phyloP scores from a whole-genome alignment of 2,797 vertebrate species.

The Philypnodon macrostomus region DNA sequence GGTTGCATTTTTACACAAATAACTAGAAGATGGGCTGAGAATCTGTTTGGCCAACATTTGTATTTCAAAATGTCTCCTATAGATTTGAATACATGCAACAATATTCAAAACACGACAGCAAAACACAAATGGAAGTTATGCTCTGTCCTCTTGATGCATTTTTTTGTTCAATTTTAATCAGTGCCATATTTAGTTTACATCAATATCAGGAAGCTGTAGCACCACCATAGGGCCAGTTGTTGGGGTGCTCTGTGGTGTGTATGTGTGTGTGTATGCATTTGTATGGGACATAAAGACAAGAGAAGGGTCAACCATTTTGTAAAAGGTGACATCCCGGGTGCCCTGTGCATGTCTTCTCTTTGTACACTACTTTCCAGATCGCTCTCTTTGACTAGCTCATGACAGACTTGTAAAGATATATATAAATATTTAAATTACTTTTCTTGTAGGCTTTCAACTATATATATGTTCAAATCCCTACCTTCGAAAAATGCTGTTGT shows the following conservation, averaged over 20 bases:
- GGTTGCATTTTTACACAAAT: no score
- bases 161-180: slow-evolving; percentile 35
- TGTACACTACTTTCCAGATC: slow-evolving; percentile 73
- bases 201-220: slow-evolving; percentile 16
- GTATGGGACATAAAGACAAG: slow-evolving; percentile 21
- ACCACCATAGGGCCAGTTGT: slow-evolving; percentile 26
- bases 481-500: slow-evolving; percentile 78
- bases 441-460: slow-evolving; percentile 82
- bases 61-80: no score
- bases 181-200: slow-evolving; percentile 54
- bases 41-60: slow-evolving; percentile 59
- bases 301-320: slow-evolving; percentile 75
- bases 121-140: slow-evolving; percentile 8
- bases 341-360: slow-evolving; percentile 84
- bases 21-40: no score
- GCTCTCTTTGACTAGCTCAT: slow-evolving; percentile 54
- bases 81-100: no score
- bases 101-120: slow-evolving; percentile 1
- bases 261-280: slow-evolving; percentile 9
- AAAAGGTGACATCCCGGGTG: slow-evolving; percentile 72
- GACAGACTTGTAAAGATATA: slow-evolving; percentile 83
- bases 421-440: slow-evolving; percentile 86
- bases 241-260: slow-evolving; percentile 26
- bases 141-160: no score
- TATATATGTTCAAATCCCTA: slow-evolving; percentile 81